A percentile compares a stretch with the other conserved stretches of the same genome.
phyloP scores from a whole-genome alignment of 1,140 invertebrate species.

The Druon quercuslanigerum region DNA sequence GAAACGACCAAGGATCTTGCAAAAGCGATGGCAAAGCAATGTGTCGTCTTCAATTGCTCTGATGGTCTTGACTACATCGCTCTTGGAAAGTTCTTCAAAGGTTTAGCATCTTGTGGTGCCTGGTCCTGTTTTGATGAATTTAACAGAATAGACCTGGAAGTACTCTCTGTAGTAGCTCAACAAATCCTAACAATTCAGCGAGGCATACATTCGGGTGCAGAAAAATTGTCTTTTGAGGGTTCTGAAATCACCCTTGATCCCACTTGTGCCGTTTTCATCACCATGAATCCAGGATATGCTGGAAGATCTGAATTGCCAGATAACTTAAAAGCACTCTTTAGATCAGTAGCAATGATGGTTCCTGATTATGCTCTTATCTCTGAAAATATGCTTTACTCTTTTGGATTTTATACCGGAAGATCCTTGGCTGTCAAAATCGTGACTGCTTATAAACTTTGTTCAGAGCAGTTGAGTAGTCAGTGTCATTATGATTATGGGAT shows the following conservation, averaged over 20 bases:
- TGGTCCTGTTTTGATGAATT: constrained; percentile 99
- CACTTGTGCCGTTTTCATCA: constrained; percentile 95
- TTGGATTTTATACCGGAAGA: constrained; percentile 93
- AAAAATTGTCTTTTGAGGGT: constrained; percentile 93
- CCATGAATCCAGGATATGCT: constrained; percentile 96
- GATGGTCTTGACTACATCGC: constrained; percentile 95
- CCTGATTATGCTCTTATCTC: constrained; percentile 97
- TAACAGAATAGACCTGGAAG: constrained; percentile 89
- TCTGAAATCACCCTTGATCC: constrained; percentile 90
- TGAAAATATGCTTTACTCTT: constrained; percentile 94
- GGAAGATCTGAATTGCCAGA: constrained; percentile 93
- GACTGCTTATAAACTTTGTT: constrained; percentile 94
- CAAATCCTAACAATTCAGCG: constrained; percentile 89
- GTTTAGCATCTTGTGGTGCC: constrained; percentile 95
- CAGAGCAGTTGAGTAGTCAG: constrained; percentile 95
- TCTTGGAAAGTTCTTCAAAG: constrained; percentile 98
- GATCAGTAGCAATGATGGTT: constrained; percentile 98
- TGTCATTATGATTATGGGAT: constrained; percentile 97
- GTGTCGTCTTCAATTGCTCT: constrained; percentile 98
- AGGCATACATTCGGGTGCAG: constrained; percentile 85
- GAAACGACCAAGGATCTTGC: constrained; percentile 98
- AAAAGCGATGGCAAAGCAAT: constrained; percentile 97
- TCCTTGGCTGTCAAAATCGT: constrained; percentile 95
- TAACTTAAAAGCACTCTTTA: constrained; percentile 95
- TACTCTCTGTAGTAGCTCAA: constrained; percentile 94